phyloP scores from a whole-genome alignment of 2,888 invertebrate genomes.

The Meghimatium bilineatum region DNA sequence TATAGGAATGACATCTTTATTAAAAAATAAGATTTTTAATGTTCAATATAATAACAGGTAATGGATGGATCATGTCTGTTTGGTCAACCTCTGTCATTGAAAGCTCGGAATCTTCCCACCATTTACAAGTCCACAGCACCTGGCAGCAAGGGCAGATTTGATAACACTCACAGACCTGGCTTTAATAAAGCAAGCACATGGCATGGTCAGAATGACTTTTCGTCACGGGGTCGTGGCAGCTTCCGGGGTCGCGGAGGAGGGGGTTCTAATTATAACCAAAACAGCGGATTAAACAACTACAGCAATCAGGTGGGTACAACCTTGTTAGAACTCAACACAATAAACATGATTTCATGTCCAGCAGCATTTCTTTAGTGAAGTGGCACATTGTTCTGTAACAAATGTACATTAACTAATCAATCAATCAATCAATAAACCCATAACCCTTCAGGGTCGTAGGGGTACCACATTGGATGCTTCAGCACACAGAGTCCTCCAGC shows the following conservation, averaged over 20 bases:
- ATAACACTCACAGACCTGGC: slow-evolving; percentile 31
- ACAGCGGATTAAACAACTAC: slow-evolving; percentile 26
- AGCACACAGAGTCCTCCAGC: too few relatives aligned
- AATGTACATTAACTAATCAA: too few relatives aligned
- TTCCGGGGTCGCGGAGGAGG: slow-evolving; percentile 23
- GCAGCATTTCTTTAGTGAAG: too few relatives aligned
- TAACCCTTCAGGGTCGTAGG: too few relatives aligned
- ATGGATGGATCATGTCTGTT: slow-evolving; percentile 39
- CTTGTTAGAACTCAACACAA: too few relatives aligned
- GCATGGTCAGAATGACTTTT: slow-evolving; percentile 42
- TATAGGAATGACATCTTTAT: too few relatives aligned
- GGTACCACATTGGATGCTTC: too few relatives aligned
- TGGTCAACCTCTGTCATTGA: slow-evolving; percentile 29
- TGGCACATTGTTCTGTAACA: too few relatives aligned
- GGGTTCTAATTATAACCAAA: slow-evolving; percentile 25
- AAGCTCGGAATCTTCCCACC: slow-evolving; percentile 38
- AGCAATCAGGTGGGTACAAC: slow-evolving; percentile 17
- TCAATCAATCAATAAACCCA: too few relatives aligned
- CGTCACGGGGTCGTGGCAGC: slow-evolving; percentile 37
- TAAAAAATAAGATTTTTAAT: too few relatives aligned
- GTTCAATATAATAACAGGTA: slow-evolving; percentile 10
- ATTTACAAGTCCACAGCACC: slow-evolving; percentile 19
- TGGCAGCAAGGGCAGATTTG: slow-evolving; percentile 1
- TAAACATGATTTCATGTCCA: too few relatives aligned
- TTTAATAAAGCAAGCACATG: slow-evolving; percentile 36